phyloP scores from a whole-genome alignment of 2,888 invertebrate genomes.

The Amphimallon solstitiale region DNA sequence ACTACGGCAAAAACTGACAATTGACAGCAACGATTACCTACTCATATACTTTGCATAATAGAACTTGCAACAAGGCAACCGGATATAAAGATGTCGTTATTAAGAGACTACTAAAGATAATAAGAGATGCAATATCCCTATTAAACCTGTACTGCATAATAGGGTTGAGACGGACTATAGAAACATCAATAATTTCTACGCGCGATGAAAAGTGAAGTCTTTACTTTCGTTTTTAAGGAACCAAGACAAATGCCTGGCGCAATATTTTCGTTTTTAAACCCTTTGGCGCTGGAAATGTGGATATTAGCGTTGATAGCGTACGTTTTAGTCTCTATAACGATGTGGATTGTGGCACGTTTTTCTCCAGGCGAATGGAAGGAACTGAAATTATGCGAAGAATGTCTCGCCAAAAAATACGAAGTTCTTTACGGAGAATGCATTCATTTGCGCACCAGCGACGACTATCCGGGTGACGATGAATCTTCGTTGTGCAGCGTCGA shows the following conservation, averaged over 20 bases:
- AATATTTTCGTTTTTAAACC: conserved; percentile 87
- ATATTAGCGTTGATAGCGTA: conserved; percentile 82
- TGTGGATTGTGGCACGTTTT: conserved; percentile 87
- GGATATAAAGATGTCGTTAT: too few species aligned
- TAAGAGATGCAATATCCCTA: too few species aligned
- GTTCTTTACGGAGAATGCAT: conserved; percentile 54
- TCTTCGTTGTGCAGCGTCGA: conserved; percentile 38
- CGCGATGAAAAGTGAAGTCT: not conserved
- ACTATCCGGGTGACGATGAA: conserved; percentile 24
- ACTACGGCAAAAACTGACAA: too few species aligned
- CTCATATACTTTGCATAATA: too few species aligned
- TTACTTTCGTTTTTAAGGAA: conserved; percentile 60
- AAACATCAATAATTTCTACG: too few species aligned
- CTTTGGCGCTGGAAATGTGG: conserved; percentile 88
- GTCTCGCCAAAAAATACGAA: conserved; percentile 56
- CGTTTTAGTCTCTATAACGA: conserved; percentile 79
- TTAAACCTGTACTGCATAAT: too few species aligned
- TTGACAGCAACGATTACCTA: too few species aligned
- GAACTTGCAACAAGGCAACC: too few species aligned
- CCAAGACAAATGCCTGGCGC: conserved; percentile 66
- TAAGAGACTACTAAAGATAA: too few species aligned
- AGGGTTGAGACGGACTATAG: too few species aligned
- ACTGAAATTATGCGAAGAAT: conserved; percentile 68
- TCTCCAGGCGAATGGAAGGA: conserved; percentile 85
- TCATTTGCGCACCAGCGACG: conserved; percentile 27